A percentile compares a stretch with the other conserved stretches of the same genome.
These are phyloP conservation scores for Apis mellifera DNA, from an alignment of 1,140 invertebrate genomes.

Conservation along the genomic window Amel_HAv3.1 CM009935.2:7856501-7857000, in stretches of 20 bases:
- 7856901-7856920: constrained; percentile 55
- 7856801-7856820: constrained; percentile 1
- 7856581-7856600: background rate
- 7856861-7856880: constrained; percentile 38
- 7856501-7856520: constrained; percentile 34
- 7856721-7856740: too few species aligned
- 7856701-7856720: background rate
- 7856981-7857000: constrained; percentile 29
- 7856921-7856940: constrained; percentile 34
- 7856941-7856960: constrained; percentile 51
- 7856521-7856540: constrained; percentile 9
- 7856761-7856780: constrained; percentile 15
- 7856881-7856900: constrained; percentile 75
- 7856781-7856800: constrained; percentile 8
- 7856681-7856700: background rate
- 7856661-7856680: background rate
- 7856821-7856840: constrained; percentile 69
- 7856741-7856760: background rate
- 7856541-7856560: background rate
- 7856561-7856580: too few species aligned
- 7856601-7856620: background rate
- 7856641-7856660: background rate
- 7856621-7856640: constrained; percentile 3
- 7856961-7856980: constrained; percentile 39
- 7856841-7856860: constrained; percentile 68